phyloP scores from a whole-genome alignment of 2,888 invertebrate genomes.

The Melieria crassipennis region DNA sequence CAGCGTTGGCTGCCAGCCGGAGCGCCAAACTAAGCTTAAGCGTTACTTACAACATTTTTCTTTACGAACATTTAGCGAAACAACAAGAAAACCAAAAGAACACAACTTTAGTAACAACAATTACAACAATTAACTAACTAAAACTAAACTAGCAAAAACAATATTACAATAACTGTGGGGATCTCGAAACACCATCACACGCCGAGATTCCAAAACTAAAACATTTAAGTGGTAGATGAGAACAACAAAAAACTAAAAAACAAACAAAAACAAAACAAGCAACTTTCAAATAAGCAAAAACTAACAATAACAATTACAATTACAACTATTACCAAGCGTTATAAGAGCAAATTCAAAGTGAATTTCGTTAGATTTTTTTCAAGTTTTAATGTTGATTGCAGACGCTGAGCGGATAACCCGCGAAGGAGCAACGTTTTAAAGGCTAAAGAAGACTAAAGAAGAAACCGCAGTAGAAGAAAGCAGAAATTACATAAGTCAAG shows the following conservation, averaged over 20 bases:
- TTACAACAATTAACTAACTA: conserved; percentile 13
- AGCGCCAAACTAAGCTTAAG: background rate
- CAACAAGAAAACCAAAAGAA: conserved; percentile 2
- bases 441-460: too few species aligned
- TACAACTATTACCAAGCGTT: conserved; percentile 9
- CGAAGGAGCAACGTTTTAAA: too few species aligned
- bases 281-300: conserved; percentile 22
- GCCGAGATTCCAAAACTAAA: conserved; percentile 31
- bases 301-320: conserved; percentile 8
- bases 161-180: conserved; percentile 64
- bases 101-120: conserved; percentile 11
- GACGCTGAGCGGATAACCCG: too few species aligned
- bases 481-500: background rate
- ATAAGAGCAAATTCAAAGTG: conserved; percentile 2
- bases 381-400: background rate
- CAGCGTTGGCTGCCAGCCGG: too few species aligned
- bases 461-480: background rate
- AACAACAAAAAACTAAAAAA: conserved; percentile 24
- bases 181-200: conserved; percentile 45
- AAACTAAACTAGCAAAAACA: conserved; percentile 48
- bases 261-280: conserved; percentile 21
- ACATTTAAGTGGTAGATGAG: conserved; percentile 21
- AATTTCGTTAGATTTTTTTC: background rate
- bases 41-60: background rate
- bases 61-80: conserved; percentile 7